Evolutionary conservation across 2,113 vertebrate species (phyloP), one percentile per base, ranked within the genome.

Genomic region (Sebastes schlegelii): DNA sequence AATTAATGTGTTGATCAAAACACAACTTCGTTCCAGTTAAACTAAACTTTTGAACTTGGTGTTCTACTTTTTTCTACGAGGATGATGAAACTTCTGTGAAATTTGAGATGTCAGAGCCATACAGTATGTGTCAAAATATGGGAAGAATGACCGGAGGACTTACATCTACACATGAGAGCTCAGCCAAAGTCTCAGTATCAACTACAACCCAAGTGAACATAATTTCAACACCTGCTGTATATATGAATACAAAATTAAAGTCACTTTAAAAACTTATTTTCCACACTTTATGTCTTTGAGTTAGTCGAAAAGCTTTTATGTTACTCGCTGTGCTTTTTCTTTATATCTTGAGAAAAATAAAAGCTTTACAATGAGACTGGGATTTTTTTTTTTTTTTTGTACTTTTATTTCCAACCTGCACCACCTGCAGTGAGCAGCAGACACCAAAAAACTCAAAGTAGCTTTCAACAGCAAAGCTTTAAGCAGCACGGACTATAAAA

Each of bases 1-100:
- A 66, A 64, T 66, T 43, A 42, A 80, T 26, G 46, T 80, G 12
- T 70, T 13, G 65, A 78, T 73, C 23, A 26, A 69, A 71, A 88
- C 55, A 63, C 57, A 51, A 51, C 46, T 62, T 65, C 75, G 73
- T 69, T 83, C 42, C 73, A 64, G 61, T 85, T 26, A 34, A 79
- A 43, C n/a, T 70, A 52, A 46, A 71, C 19, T 67, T 88, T 84
- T 82, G 58, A 49, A 78, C 72, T 79, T 42, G 9, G 26, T 77
- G 79, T 85, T 74, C 9, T 17, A 60, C 43, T 79, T 89, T 89
- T 87, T 88, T 91, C 63, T 85, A 88, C 46, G 0, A 82, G 26
- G 70, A 84, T 1, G 26, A 83, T 23, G 23, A 83, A 68, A 48
- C 62, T 75, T 52, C 63, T 71, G 57, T 69, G 43, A 68, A 58